These are phyloP conservation scores for Sisor rabdophorus DNA, from an alignment of 2,113 vertebrate species.

Conservation along the genomic window DNA sequence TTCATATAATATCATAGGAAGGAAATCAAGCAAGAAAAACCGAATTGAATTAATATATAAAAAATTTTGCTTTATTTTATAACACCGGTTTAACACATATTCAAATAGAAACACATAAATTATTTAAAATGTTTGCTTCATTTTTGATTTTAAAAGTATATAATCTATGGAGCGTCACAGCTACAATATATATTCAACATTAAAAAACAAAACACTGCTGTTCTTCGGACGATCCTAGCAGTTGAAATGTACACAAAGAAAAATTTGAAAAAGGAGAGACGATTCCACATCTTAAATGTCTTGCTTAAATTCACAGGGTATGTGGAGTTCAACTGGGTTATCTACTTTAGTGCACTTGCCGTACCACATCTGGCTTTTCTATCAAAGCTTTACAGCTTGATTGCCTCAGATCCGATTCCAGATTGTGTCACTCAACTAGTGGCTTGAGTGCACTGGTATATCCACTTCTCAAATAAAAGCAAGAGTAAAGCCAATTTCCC, in stretches of 20 bases:
- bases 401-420: conserved; percentile 39
- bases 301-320: conserved; percentile 19
- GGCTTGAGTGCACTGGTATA: conserved; percentile 19
- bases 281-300: conserved; percentile 7
- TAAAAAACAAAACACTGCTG: neutral
- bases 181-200: no score
- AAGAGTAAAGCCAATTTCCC: conserved; percentile 16
- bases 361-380: conserved; percentile 29
- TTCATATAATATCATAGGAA: no score
- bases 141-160: no score
- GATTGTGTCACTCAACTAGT: conserved; percentile 40
- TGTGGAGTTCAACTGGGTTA: conserved; percentile 23
- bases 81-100: no score
- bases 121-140: no score
- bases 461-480: conserved; percentile 28
- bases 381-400: conserved; percentile 38
- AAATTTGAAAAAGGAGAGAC: neutral
- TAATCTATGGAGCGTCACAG: no score
- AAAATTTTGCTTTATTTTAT: no score
- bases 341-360: neutral
- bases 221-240: conserved; percentile 12
- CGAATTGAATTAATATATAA: no score
- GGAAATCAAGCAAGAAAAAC: no score
- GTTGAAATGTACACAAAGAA: neutral
- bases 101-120: no score